Base-by-base conservation (phyloP, 2,113 vertebrate species). In the Gracilinanus agilis region DNA sequence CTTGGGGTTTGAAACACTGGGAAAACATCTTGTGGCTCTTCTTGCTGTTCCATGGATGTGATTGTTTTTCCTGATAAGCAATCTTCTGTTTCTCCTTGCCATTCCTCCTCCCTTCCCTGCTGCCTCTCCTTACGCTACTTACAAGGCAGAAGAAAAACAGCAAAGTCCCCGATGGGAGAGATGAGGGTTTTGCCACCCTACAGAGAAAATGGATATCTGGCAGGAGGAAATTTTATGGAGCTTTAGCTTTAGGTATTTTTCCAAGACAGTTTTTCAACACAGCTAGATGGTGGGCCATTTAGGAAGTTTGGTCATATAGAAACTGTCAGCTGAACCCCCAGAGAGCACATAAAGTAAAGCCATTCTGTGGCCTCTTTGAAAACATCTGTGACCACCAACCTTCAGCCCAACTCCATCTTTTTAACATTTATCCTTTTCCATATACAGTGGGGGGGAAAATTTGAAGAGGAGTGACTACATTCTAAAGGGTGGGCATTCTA, bases 401-500 rank as follows among this genome's bases (percentile, higher is more conserved):
- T 96, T 88, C 54, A 90, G 93, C 24, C 6, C 34, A 83, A 83
- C 89, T 96, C 88, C 44, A 58, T 61, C 7, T 44, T 91, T 90
- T 10, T 53, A 75, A 67, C 8, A 7, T 90, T 96, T 83, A 91
- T 61, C 61, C 2, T 55, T 94, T 40, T 88, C 93, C 89, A 83
- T 91, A 92, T 61, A 92, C 94, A 56, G 92, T 93, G 92, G 93
- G 67, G 53, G 58, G 44, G 56, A 54, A 49, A 94, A 93, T 58
- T 11, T 88, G 61, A 91, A 93, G 53, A 96, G 94, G 34, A 53
- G 23, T 92, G 90, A 94, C 53, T 93, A 53, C 23, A 90, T 61
- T 92, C 93, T 95, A 75, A 93, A 92, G 96, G 96, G 92, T 54
- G 90, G 54, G 89, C 90, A 95, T 90, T 83, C 89, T 90, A 96